Percentiles rank a stretch among this genome's conserved stretches.
Conservation (phyloP, 2,113 vertebrate genomes). For the Pao palembangensis region DNA sequence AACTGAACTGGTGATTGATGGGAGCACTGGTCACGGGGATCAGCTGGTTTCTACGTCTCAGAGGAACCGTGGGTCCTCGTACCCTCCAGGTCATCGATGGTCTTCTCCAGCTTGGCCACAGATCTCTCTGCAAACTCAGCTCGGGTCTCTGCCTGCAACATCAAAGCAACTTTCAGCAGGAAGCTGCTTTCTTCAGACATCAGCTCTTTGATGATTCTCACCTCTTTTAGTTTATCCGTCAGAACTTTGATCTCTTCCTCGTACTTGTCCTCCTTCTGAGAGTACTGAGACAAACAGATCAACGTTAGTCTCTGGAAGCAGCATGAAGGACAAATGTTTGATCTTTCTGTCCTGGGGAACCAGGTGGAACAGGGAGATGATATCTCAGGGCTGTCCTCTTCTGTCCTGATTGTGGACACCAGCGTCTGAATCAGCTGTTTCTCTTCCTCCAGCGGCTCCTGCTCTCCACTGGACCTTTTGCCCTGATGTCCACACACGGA, state of each 20-base stretch:
- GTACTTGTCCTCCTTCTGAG: constrained; percentile 97
- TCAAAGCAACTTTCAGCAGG: constrained; percentile 1
- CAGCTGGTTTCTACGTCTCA: no score
- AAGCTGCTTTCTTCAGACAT: background rate
- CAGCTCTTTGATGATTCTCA: constrained; percentile 48
- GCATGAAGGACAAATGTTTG: no score
- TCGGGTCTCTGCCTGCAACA: constrained; percentile 85
- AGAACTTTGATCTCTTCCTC: constrained; percentile 98
- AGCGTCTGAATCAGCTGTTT: no score
- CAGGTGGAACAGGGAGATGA: no score
- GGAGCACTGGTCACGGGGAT: no score
- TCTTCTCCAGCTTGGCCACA: constrained; percentile 94
- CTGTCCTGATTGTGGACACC: no score
- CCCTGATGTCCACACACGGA: no score
- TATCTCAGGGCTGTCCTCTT: no score
- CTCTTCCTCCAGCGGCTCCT: no score
- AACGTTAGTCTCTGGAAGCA: background rate
- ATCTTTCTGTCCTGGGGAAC: no score
- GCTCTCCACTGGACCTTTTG: no score
- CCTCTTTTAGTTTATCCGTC: constrained; percentile 97
- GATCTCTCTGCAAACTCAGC: constrained; percentile 92
- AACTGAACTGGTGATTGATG: no score
- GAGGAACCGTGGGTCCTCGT: constrained; percentile 15
- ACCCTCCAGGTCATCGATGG: constrained; percentile 95
- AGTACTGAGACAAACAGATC: constrained; percentile 79